Evolutionary conservation across 2,888 invertebrate species (phyloP).

Genomic region (Nebria salina): DNA sequence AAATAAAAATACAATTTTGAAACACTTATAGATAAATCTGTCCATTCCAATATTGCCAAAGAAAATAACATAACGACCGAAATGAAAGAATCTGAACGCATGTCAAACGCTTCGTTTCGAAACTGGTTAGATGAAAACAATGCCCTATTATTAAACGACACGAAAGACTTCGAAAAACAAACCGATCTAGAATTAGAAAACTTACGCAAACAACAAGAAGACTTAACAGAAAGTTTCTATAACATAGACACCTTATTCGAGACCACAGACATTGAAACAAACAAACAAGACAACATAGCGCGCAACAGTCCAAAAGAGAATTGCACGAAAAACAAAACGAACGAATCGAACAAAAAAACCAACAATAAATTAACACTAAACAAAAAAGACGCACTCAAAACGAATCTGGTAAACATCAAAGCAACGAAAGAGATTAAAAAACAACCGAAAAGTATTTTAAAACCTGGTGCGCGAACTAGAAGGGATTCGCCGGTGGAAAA

Average conservation of each 20-base stretch:
- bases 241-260: conserved; percentile 47
- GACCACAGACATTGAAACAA: conserved; percentile 18
- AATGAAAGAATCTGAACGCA: not conserved
- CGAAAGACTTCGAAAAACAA: conserved; percentile 46
- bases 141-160: conserved; percentile 37
- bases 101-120: conserved; percentile 44
- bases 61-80: conserved; percentile 32
- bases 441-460: conserved; percentile 39
- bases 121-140: conserved; percentile 51
- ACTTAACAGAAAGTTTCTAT: conserved; percentile 48
- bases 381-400: conserved; percentile 37
- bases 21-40: conserved; percentile 5
- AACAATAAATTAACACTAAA: conserved; percentile 36
- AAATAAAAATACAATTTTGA: too few species aligned
- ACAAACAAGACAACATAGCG: not conserved
- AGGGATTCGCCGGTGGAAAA: conserved; percentile 21
- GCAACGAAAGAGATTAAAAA: conserved; percentile 37
- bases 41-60: not conserved
- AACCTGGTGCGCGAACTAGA: conserved; percentile 40
- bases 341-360: conserved; percentile 20
- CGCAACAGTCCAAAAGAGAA: conserved; percentile 7
- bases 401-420: conserved; percentile 41
- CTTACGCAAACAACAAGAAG: conserved; percentile 48
- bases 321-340: conserved; percentile 22
- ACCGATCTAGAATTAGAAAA: conserved; percentile 49